phyloP scores from a whole-genome alignment of 2,888 invertebrate genomes.

The Philereme vetulata region DNA sequence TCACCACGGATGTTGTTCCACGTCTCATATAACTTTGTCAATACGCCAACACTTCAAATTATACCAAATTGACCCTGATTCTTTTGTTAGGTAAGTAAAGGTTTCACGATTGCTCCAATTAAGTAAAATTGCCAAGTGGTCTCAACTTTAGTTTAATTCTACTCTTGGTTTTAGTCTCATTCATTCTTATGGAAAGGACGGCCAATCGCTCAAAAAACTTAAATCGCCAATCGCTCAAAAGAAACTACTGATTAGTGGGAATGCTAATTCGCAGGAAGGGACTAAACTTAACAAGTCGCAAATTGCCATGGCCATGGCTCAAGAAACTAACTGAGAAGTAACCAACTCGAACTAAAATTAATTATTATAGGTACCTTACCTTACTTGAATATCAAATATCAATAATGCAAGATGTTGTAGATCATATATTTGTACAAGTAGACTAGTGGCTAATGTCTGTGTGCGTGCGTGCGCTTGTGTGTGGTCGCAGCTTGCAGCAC shows the following conservation, averaged over 20 bases:
- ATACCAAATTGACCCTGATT: slow-evolving; percentile 22
- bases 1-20: slow-evolving; percentile 26
- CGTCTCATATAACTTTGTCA: slow-evolving; percentile 34
- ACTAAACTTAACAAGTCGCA: too few relatives aligned
- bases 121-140: slow-evolving; percentile 15
- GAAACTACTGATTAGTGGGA: too few relatives aligned
- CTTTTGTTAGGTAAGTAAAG: slow-evolving; percentile 6
- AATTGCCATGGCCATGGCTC: too few relatives aligned
- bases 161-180: slow-evolving; percentile 6
- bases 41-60: slow-evolving; percentile 28
- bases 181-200: not conserved
- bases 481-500: slow-evolving; percentile 81
- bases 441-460: slow-evolving; percentile 77
- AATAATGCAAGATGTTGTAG: slow-evolving; percentile 21
- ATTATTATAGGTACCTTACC: not conserved
- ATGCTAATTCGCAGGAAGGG: too few relatives aligned
- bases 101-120: slow-evolving; percentile 14
- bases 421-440: slow-evolving; percentile 49
- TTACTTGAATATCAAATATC: not conserved
- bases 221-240: too few relatives aligned
- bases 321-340: not conserved
- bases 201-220: too few relatives aligned
- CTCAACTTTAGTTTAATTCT: slow-evolving; percentile 6
- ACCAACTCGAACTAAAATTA: not conserved
- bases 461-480: slow-evolving; percentile 78